Evolutionary conservation across 2,797 vertebrate species (phyloP).

Genomic region (Sparus aurata): DNA sequence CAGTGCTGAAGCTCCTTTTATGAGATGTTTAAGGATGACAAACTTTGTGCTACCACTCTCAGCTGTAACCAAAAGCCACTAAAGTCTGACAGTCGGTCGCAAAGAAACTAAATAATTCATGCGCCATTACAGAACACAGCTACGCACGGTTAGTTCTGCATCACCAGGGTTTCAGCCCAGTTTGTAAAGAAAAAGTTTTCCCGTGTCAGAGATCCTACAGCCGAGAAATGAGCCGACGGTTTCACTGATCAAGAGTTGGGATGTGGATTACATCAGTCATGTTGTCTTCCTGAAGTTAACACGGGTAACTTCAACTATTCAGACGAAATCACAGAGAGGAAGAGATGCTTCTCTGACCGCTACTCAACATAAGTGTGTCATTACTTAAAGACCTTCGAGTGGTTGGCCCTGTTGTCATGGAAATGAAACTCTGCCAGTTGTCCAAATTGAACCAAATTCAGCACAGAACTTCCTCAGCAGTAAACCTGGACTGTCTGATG

Average conservation of each 20-base stretch:
- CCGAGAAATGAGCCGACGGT: not conserved
- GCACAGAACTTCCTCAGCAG: too few species aligned
- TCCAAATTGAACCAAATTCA: too few species aligned
- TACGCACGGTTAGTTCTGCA: conserved; percentile 3
- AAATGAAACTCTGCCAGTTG: too few species aligned
- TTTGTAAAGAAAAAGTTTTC: not conserved
- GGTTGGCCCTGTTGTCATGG: too few species aligned
- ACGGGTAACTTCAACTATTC: not conserved
- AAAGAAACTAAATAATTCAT: conserved; percentile 25
- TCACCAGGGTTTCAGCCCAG: conserved; percentile 19
- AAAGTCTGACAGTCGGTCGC: not conserved
- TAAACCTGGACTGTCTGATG: too few species aligned
- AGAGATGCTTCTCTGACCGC: too few species aligned
- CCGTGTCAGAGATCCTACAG: not conserved
- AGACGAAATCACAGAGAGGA: not conserved
- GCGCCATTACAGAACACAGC: not conserved
- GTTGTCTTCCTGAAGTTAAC: not conserved
- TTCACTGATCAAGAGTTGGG: not conserved
- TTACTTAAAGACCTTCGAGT: too few species aligned
- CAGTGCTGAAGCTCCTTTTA: not conserved
- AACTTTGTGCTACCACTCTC: not conserved
- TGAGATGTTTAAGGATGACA: not conserved
- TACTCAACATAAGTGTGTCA: too few species aligned
- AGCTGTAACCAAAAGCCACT: conserved; percentile 12
- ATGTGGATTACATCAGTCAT: not conserved